Conservation (phyloP, 1,140 invertebrate species). For the Lethrus apterus region DNA sequence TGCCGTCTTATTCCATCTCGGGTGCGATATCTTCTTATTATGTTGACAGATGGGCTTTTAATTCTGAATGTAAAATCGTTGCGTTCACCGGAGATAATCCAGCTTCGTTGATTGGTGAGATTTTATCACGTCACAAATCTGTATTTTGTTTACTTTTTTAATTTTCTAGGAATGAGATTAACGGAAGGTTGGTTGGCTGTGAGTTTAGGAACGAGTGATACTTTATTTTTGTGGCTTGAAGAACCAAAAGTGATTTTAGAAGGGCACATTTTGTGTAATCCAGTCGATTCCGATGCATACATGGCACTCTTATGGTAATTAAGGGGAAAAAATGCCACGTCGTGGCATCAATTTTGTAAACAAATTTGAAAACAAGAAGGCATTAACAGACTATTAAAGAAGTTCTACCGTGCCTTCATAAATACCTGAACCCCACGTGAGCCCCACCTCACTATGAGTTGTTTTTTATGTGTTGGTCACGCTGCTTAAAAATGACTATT, state of each 20-base stretch:
- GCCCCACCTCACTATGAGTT: no score
- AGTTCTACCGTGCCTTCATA: no score
- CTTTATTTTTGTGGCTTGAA: constrained; percentile 72
- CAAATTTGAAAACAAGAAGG: no score
- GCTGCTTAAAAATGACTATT: no score
- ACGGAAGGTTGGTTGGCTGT: constrained; percentile 75
- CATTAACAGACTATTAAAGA: no score
- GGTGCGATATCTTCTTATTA: constrained; percentile 73
- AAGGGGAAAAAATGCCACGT: no score
- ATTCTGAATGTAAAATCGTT: constrained; percentile 67
- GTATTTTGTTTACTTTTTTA: background rate
- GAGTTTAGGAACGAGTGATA: constrained; percentile 91
- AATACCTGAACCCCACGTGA: no score
- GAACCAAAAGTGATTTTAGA: constrained; percentile 58
- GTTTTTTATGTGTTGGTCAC: no score
- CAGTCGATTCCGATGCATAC: constrained; percentile 64
- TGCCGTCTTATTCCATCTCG: constrained; percentile 59
- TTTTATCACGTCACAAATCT: background rate
- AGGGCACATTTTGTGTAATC: constrained; percentile 84
- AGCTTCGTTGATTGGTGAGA: constrained; percentile 67
- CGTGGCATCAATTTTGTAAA: no score
- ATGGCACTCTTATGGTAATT: constrained; percentile 84
- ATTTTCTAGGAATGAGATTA: constrained; percentile 68
- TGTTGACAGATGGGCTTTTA: constrained; percentile 78
- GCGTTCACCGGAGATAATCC: constrained; percentile 95